phyloP scores from a whole-genome alignment of 2,888 invertebrate species.

The Mimachlamys varia region DNA sequence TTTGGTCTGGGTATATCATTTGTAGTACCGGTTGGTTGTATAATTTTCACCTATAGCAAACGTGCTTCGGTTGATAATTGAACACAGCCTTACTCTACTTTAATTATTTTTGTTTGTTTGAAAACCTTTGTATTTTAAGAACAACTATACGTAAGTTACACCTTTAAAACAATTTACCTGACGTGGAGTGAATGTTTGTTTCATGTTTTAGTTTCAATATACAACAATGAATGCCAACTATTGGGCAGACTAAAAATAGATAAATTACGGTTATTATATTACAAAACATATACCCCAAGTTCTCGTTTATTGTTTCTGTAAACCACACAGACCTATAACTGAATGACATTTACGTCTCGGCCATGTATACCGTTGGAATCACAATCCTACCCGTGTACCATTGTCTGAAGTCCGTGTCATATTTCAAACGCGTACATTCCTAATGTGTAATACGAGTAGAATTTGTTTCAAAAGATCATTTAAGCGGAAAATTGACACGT shows the following conservation, averaged over 20 bases:
- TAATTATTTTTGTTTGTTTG: no score
- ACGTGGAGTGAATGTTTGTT: not conserved
- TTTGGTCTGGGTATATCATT: no score
- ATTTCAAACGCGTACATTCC: not conserved
- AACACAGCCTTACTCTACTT: no score
- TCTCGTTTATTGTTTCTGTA: not conserved
- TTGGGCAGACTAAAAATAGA: not conserved
- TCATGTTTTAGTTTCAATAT: not conserved
- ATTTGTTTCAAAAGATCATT: not conserved
- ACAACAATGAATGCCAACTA: not conserved
- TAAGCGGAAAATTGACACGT: conserved; percentile 12
- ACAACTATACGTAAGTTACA: no score
- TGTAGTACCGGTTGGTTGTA: no score
- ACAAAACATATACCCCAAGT: not conserved
- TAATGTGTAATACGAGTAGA: not conserved
- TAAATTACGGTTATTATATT: not conserved
- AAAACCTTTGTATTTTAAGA: no score
- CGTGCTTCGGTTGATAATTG: no score
- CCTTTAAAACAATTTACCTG: no score
- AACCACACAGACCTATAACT: not conserved
- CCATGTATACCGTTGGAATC: not conserved
- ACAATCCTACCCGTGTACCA: not conserved
- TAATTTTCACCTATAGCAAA: no score
- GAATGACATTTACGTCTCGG: not conserved
- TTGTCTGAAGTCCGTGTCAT: not conserved